Evolutionary conservation across 2,888 invertebrate genomes (phyloP), one percentile per base, ranked within the genome.

Genomic region (Brachyptera putata): DNA sequence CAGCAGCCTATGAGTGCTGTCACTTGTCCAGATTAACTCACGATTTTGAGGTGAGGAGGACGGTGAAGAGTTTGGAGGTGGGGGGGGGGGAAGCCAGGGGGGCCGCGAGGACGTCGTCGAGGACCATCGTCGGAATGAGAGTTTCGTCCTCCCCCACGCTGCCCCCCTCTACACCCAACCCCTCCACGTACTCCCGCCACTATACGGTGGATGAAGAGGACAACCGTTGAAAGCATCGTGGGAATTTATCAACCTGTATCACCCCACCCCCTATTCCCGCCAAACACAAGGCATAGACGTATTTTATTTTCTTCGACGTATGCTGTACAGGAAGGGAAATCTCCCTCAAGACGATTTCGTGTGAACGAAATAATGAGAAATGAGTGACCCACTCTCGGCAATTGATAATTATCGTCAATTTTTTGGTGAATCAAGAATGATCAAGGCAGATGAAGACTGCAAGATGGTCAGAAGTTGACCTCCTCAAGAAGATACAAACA

Each of bases 111-210:
- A 21, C 25, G 16, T 3, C 16, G 48, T 3, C 25, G 48, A 3
- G 25, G 37, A 46, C 46, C 18, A 21, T 5, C 5, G 11, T 39
- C 9, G 39, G 24, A 46, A 9, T 41, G 46, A 46, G 36, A 14
- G 21, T 22, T n/a, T 30, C 22, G n/a, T 13, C 57, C 13, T 26
- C 43, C 30, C 49, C 41, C 30, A 55, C 36, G 21, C 21, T 30
- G 39, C 16, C 18, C 13, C 18, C 13, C 46, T n/a, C 76, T 98
- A 97, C 84, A 95, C 95, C 71, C 94, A 94, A 0, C 98, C 98
- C 85, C 93, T 95, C 0, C 95, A 86, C 74, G n/a, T 99, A 98
- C 96, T 98, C 98, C 0, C 97, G n/a, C 43, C 30, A 26, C 41
- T n/a, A 50, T 36, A 48, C 21, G 48, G 13, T 16, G 50, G 21